These are phyloP conservation scores for Characodon lateralis DNA, from an alignment of 2,797 vertebrate genomes.

Conservation along the genomic window DNA sequence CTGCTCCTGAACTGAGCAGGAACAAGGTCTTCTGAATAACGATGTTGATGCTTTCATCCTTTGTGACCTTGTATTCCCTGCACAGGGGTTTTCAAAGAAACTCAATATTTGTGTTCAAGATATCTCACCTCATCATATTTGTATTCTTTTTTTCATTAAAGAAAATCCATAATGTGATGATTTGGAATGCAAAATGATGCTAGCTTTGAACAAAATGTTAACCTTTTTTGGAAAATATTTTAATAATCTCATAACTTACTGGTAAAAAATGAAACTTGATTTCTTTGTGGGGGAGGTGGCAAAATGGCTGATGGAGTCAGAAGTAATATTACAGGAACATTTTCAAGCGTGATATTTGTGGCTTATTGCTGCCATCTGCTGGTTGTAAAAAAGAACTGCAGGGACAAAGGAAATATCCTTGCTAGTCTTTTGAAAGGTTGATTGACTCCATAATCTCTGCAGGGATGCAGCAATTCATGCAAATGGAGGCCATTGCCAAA, in stretches of 20 bases:
- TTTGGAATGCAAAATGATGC: not conserved
- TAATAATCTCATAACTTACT: not conserved
- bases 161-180: not conserved
- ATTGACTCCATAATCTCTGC: not conserved
- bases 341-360: not conserved
- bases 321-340: conserved; percentile 21
- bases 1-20: conserved; percentile 37
- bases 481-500: not conserved
- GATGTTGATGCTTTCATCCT: conserved; percentile 51
- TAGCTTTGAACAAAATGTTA: not conserved
- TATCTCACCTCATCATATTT: conserved; percentile 4
- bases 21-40: conserved; percentile 26
- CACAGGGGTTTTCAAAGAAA: conserved; percentile 3
- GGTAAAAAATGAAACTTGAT: not conserved
- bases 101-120: not conserved
- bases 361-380: conserved; percentile 51
- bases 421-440: not conserved
- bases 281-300: conserved; percentile 2
- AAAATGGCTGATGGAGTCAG: conserved; percentile 37
- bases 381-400: conserved; percentile 16
- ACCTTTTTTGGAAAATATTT: not conserved
- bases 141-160: not conserved
- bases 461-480: not conserved
- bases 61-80: conserved; percentile 31
- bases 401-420: not conserved